Base-by-base conservation (phyloP, 2,113 vertebrate genomes). In the Brachirus orientalis region DNA sequence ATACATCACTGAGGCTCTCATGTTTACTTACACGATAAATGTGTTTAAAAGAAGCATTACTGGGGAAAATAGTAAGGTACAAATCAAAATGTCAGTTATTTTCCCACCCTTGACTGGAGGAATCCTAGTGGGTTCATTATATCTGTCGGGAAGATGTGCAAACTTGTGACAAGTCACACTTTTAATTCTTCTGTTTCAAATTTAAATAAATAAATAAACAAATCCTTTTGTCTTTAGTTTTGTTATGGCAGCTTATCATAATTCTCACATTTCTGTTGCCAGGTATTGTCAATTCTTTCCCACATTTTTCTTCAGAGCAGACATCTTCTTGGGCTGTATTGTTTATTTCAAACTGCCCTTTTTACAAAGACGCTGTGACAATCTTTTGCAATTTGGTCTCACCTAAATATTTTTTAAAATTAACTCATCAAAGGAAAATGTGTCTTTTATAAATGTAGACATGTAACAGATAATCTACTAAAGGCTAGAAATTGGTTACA, bases 371-470 rank as follows among this genome's bases (percentile, higher is more conserved):
- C 41, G 37, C 36, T 33, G 7, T 36, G 18, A 12, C n/a, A 75
- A 19, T 52, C 38, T 6, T 13, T 54, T 54, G 6, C 47, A 56
- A 59, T 78, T 59, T 46, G 4, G 37, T 54, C 19, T 77, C 46
- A 64, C 44, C 63, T 69, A 13, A 22, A 57, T 55, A 28, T 72
- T 73, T 28, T 28, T 28, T 79, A 69, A 52, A 59, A 63, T 43
- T 64, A 45, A 46, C 36, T 47, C 36, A 37, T 36, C 8, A 48
- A 52, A 51, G 40, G 16, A 62, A 80, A 75, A 82, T 65, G 48
- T 9, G 17, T 45, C 77, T 81, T 77, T 75, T 61, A 66, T 53
- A 81, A 75, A 54, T 19, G 45, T 6, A 28, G 28, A 28, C 3
- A n/a, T 17, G 17, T 51, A 2, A 0, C 28, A 18, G 55, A 40